phyloP scores from a whole-genome alignment of 2,113 vertebrate genomes.

The Carassius auratus region DNA sequence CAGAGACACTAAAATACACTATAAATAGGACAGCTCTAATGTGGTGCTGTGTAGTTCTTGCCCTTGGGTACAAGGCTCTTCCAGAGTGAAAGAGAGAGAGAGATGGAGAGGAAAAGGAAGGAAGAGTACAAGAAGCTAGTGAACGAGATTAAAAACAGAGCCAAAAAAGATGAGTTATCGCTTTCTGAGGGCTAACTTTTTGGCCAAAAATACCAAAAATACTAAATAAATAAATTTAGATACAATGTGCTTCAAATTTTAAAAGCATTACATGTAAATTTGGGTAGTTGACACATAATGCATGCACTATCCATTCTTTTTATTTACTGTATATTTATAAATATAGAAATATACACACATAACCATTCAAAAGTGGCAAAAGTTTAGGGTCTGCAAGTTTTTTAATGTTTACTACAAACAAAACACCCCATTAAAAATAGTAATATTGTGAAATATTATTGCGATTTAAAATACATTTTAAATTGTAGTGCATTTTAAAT shows the following conservation, averaged over 20 bases:
- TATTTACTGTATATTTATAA: too few relatives aligned
- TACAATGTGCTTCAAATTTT: not conserved
- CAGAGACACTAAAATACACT: conserved; percentile 59
- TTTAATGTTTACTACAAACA: too few relatives aligned
- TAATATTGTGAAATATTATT: too few relatives aligned
- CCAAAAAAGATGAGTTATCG: not conserved
- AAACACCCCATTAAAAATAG: too few relatives aligned
- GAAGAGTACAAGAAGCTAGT: conserved; percentile 37
- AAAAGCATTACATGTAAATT: not conserved
- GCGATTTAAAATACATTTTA: too few relatives aligned
- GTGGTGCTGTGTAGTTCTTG: conserved; percentile 71
- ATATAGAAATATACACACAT: not conserved
- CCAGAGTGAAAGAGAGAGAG: conserved; percentile 60
- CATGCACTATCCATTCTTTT: not conserved
- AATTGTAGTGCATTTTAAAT: too few relatives aligned
- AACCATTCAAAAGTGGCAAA: not conserved
- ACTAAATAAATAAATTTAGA: not conserved
- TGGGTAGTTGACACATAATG: not conserved
- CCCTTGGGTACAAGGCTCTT: conserved; percentile 72
- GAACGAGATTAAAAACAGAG: not conserved
- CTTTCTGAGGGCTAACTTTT: not conserved
- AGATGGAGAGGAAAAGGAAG: not conserved
- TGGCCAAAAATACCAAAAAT: not conserved
- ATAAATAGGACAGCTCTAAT: conserved; percentile 76
- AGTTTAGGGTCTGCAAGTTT: too few relatives aligned